These are phyloP conservation scores for Eurypyga helias DNA, from an alignment of 2,113 vertebrate species.

Conservation along the genomic window DNA sequence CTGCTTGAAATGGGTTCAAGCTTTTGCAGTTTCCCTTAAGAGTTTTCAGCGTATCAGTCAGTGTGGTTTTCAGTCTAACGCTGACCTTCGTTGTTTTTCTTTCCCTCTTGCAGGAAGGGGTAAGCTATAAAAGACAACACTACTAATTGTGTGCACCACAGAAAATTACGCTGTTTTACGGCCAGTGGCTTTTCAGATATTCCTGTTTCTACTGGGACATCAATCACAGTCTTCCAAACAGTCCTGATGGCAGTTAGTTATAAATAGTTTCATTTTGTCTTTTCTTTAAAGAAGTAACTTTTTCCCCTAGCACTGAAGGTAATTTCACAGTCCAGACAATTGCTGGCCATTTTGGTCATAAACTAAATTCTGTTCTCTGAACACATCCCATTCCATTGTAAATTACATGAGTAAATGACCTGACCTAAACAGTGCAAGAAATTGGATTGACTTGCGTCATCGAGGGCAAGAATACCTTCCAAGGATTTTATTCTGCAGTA, in stretches of 20 bases:
- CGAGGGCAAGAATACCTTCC: neutral
- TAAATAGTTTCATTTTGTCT: neutral
- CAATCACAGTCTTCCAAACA: neutral
- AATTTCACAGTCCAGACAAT: conserved; percentile 8
- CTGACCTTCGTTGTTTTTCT: neutral
- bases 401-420: neutral
- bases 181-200: neutral
- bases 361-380: neutral
- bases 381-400: neutral
- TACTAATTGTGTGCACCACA: neutral
- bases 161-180: neutral
- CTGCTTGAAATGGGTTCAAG: neutral
- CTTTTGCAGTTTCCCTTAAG: neutral
- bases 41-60: neutral
- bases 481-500: neutral
- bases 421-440: neutral
- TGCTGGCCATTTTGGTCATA: neutral
- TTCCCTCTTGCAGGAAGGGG: neutral
- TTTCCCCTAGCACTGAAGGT: neutral
- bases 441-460: neutral
- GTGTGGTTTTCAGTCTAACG: neutral
- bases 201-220: neutral
- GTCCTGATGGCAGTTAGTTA: neutral
- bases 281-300: neutral
- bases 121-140: neutral